Percentiles rank a stretch among this genome's conserved stretches.
Evolutionary conservation across 2,113 vertebrate genomes (phyloP).

Genomic region (Aepyceros melampus): DNA sequence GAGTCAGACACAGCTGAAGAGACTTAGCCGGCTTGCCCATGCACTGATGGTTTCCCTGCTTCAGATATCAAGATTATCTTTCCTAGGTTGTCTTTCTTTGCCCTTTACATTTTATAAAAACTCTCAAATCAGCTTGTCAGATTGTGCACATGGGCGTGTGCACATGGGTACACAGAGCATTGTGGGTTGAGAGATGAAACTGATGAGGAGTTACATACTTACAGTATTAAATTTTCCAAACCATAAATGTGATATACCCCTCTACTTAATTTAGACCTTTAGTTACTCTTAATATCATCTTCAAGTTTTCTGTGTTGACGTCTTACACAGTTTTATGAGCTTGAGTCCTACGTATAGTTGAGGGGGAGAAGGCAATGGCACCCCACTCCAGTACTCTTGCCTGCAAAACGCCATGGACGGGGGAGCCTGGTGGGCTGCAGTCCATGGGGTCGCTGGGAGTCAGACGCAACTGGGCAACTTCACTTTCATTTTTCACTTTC

Average conservation of each 20-base stretch:
- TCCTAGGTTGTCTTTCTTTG: neutral
- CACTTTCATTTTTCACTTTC: too few species aligned
- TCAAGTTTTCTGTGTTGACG: neutral
- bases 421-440: too few species aligned
- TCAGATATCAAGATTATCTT: neutral
- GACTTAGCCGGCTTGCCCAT: fast-evolving
- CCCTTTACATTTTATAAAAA: neutral
- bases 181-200: neutral
- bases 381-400: too few species aligned
- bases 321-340: neutral
- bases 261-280: neutral
- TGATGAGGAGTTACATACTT: neutral
- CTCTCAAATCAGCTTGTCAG: neutral
- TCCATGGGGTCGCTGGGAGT: too few species aligned
- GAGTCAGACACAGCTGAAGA: neutral
- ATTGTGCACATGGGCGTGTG: neutral
- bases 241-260: fast-evolving
- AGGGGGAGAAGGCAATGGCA: too few species aligned
- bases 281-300: neutral
- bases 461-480: too few species aligned
- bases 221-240: neutral
- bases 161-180: fast-evolving
- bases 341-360: neutral
- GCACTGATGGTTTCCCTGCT: neutral
- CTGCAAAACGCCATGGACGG: too few species aligned